Percentiles rank a stretch among this genome's conserved stretches.
Conservation (phyloP, 2,888 invertebrate species). For the Acleris emargana region DNA sequence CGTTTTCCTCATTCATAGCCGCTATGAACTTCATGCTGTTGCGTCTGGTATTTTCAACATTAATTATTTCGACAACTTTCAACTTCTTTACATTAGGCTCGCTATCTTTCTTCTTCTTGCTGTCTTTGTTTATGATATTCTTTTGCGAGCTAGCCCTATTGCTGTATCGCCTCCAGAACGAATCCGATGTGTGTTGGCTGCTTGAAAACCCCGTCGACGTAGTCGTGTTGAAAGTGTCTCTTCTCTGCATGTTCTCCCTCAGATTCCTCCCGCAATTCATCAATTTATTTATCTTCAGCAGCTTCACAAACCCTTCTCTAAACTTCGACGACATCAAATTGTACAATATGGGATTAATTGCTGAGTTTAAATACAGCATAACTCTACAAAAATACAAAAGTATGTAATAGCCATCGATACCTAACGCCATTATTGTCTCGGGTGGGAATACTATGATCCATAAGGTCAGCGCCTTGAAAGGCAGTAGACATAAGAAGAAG, state of each 20-base stretch:
- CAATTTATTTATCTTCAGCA: constrained; percentile 81
- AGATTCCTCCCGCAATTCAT: constrained; percentile 72
- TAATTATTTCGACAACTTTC: constrained; percentile 75
- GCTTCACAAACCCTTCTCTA: constrained; percentile 89
- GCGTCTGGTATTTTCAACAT: constrained; percentile 73
- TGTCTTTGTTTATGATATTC: constrained; percentile 65
- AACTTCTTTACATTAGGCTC: constrained; percentile 61
- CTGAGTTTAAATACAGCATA: constrained; percentile 95
- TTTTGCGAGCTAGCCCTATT: constrained; percentile 76
- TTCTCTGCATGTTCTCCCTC: constrained; percentile 83
- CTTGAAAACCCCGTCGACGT: constrained; percentile 85
- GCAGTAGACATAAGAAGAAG: constrained; percentile 95
- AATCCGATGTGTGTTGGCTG: constrained; percentile 84
- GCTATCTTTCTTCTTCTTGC: constrained; percentile 64
- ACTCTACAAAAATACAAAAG: constrained; percentile 93
- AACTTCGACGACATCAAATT: constrained; percentile 97
- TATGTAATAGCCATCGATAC: constrained; percentile 92
- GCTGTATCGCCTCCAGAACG: constrained; percentile 86
- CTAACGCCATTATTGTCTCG: constrained; percentile 86
- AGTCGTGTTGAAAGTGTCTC: constrained; percentile 87
- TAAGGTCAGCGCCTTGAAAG: constrained; percentile 93
- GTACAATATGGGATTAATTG: constrained; percentile 95
- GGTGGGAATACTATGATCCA: constrained; percentile 93
- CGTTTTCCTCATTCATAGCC: constrained; percentile 66
- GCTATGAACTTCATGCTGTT: constrained; percentile 79